Base-by-base conservation (phyloP, 2,113 vertebrate genomes). In the Hydropotes inermis region DNA sequence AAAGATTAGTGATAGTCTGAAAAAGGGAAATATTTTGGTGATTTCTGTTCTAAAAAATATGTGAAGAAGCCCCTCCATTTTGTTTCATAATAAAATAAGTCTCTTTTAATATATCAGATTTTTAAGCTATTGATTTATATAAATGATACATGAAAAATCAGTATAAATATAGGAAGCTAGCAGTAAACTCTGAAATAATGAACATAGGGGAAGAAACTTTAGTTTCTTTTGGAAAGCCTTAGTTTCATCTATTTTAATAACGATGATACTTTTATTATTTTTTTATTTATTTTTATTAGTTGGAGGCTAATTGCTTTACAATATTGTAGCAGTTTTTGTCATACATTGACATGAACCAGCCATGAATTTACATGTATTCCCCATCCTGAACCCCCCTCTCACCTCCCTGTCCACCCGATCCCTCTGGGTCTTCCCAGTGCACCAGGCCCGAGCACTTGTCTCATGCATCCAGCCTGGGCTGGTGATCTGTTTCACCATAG, bases 1-100 rank as follows among this genome's bases (percentile, higher is more conserved):
- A 78, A 92, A 94, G 82, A 45, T 2, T 92, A 81, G 87, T 52
- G 3, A 82, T 36, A 60, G 6, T 61, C 15, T 89, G 33, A 47
- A 27, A 95, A 74, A 43, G 10, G 10, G 7, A 88, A 93, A 70
- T 78, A 54, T 45, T 74, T 90, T 76, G 5, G 17, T 88, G 1
- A 67, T 76, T 74, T 67, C 11, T 76, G 2, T 83, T 89, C 55
- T 81, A 96, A 93, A 91, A 96, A 94, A 91, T 76, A 76, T 64
- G 16, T 86, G 12, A 89, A 94, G 23, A 89, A 94, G 1, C 4
- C 10, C 1, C 3, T 74, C 27, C 13, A 33, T 30, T 92, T 78
- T 11, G 16, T 74, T 96, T 92, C 36, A 54, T 70, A 89, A 79
- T 94, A 64, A 96, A 96, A 79, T 52, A 70, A 70, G 28, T 39